Conservation (phyloP, 2,888 invertebrate species). For the Cephus runcator region DNA sequence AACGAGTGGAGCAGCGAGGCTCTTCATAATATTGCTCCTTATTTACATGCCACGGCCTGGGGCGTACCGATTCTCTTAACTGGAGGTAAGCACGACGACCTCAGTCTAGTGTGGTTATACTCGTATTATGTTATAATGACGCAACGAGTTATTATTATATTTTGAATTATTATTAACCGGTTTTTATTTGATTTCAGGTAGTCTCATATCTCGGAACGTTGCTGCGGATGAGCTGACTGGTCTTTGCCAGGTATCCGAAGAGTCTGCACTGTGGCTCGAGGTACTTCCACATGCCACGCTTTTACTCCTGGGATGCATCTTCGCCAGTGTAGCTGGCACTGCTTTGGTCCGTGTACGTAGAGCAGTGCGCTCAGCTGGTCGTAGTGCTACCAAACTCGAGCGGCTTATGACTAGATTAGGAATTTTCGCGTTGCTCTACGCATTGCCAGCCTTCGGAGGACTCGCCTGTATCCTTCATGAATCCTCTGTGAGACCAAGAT, state of each 20-base stretch:
- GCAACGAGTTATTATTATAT: neutral
- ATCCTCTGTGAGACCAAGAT: conserved; percentile 68
- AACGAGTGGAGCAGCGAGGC: conserved; percentile 95
- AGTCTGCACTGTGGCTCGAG: conserved; percentile 72
- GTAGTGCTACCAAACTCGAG: conserved; percentile 72
- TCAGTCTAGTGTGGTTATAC: neutral
- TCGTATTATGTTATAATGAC: neutral
- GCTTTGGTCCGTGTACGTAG: conserved; percentile 80
- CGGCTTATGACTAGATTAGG: conserved; percentile 80
- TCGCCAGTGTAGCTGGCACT: conserved; percentile 79
- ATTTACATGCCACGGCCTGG: conserved; percentile 90
- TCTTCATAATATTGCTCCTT: conserved; percentile 84
- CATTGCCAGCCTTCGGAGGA: conserved; percentile 77
- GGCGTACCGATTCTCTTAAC: conserved; percentile 87
- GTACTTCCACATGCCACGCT: conserved; percentile 73
- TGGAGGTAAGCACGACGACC: conserved; percentile 68
- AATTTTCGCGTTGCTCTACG: conserved; percentile 81
- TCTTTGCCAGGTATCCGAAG: conserved; percentile 78
- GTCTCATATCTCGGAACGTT: conserved; percentile 81
- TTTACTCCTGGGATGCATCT: conserved; percentile 75
- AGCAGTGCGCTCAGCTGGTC: conserved; percentile 69
- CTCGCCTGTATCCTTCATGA: conserved; percentile 78
- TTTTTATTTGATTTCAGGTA: conserved; percentile 51
- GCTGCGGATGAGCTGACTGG: conserved; percentile 85
- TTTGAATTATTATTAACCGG: neutral